phyloP scores from a whole-genome alignment of 1,140 invertebrate species.

The Stegodyphus dumicola region DNA sequence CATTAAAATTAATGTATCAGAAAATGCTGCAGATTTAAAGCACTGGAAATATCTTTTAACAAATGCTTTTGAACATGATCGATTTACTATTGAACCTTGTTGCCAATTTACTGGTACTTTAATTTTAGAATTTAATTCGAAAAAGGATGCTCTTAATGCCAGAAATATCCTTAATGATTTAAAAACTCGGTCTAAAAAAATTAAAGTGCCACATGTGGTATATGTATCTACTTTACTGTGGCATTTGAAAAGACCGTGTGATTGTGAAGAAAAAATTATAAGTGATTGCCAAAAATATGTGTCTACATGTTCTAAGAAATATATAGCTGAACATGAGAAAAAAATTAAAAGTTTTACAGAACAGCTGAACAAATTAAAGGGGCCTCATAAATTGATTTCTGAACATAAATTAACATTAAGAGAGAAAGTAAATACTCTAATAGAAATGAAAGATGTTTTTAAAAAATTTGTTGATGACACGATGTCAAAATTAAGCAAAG shows the following conservation, averaged over 20 bases:
- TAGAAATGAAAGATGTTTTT: slow-evolving; percentile 8
- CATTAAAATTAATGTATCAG: slow-evolving; percentile 34
- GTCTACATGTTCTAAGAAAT: background rate
- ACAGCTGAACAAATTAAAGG: slow-evolving; percentile 1
- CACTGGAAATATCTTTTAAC: slow-evolving; percentile 11
- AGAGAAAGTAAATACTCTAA: background rate
- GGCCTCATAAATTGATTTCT: background rate
- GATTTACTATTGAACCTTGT: slow-evolving; percentile 16
- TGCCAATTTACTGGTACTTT: slow-evolving; percentile 41
- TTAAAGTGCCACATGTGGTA: slow-evolving; percentile 18
- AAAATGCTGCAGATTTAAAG: slow-evolving; percentile 7
- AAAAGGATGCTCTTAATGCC: slow-evolving; percentile 10
- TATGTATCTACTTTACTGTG: background rate
- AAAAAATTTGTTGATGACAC: background rate
- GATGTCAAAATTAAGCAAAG: background rate
- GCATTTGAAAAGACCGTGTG: slow-evolving; percentile 13
- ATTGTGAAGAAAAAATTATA: slow-evolving; percentile 13
- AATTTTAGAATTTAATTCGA: slow-evolving; percentile 21
- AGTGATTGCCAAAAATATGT: slow-evolving; percentile 4
- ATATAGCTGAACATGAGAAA: slow-evolving; percentile 5
- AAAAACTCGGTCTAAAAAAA: slow-evolving; percentile 11
- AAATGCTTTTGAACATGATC: background rate
- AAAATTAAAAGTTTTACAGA: slow-evolving; percentile 13
- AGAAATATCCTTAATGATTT: background rate
- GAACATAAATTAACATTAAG: background rate